Conservation (phyloP, 1,140 invertebrate genomes). For the Bombus ignitus region DNA sequence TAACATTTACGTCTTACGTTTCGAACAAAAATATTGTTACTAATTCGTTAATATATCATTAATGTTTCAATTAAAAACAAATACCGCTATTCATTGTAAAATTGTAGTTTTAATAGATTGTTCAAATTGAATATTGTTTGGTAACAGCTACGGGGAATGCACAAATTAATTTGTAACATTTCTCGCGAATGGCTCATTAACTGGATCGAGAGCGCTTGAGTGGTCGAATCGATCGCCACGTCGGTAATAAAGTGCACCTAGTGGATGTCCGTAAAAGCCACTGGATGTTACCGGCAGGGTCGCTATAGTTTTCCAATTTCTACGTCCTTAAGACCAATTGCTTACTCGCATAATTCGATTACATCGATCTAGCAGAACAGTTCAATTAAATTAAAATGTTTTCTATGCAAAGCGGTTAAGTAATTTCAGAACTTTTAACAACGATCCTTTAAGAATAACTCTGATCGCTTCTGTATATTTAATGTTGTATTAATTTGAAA, state of each 20-base stretch:
- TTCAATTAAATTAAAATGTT: background rate
- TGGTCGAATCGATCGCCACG: slow-evolving; percentile 73
- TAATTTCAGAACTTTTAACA: background rate
- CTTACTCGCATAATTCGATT: background rate
- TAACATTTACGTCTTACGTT: background rate
- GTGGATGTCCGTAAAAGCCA: slow-evolving; percentile 58
- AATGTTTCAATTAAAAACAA: background rate
- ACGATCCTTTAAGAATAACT: background rate
- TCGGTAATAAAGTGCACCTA: slow-evolving; percentile 78
- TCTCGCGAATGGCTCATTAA: background rate
- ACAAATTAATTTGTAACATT: background rate
- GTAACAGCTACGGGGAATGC: no score
- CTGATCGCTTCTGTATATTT: no score
- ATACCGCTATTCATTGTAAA: no score
- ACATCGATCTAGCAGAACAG: background rate
- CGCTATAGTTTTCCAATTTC: slow-evolving; percentile 34
- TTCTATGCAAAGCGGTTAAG: no score
- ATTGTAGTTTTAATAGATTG: background rate
- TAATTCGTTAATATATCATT: background rate
- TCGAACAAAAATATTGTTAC: background rate
- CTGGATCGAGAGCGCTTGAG: slow-evolving; percentile 16
- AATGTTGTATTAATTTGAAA: no score
- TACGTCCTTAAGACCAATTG: background rate
- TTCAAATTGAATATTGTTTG: background rate
- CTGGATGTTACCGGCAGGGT: slow-evolving; percentile 74